phyloP scores from a whole-genome alignment of 1,140 invertebrate species.

The Bemisia tabaci region DNA sequence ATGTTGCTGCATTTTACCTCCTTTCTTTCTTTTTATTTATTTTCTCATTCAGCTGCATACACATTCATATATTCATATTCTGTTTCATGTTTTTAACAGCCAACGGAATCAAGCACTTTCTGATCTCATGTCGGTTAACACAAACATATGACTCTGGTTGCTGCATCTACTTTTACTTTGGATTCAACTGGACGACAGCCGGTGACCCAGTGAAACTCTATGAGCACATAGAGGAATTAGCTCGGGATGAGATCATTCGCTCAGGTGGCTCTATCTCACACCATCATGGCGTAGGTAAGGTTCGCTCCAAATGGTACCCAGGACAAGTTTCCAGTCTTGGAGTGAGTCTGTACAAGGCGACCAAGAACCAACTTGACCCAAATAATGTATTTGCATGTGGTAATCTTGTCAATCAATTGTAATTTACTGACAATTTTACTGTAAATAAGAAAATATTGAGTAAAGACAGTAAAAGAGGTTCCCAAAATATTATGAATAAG shows the following conservation, averaged over 20 bases:
- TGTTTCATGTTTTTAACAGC: too few relatives aligned
- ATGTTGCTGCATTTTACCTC: neutral
- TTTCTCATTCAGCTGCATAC: constrained; percentile 25
- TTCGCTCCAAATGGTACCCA: constrained; percentile 69
- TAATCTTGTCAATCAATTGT: constrained; percentile 36
- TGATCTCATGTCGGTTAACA: constrained; percentile 75
- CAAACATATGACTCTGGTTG: constrained; percentile 96
- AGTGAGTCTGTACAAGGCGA: constrained; percentile 53
- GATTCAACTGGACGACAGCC: constrained; percentile 59
- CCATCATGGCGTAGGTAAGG: constrained; percentile 92
- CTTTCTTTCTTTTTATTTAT: neutral
- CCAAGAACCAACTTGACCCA: constrained; percentile 82
- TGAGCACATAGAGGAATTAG: constrained; percentile 66
- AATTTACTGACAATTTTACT: too few relatives aligned
- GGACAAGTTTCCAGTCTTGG: constrained; percentile 61
- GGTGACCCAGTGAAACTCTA: constrained; percentile 65
- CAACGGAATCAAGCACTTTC: constrained; percentile 42
- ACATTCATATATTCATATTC: too few relatives aligned
- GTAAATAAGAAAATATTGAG: too few relatives aligned
- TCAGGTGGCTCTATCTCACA: constrained; percentile 86
- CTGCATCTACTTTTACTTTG: constrained; percentile 98
- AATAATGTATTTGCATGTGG: constrained; percentile 83
- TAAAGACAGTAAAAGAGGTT: too few relatives aligned
- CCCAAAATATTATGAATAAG: too few relatives aligned
- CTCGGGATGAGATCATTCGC: constrained; percentile 82